These are phyloP conservation scores for Ramphastos sulfuratus DNA, from an alignment of 2,113 vertebrate species.

Conservation along the genomic window DNA sequence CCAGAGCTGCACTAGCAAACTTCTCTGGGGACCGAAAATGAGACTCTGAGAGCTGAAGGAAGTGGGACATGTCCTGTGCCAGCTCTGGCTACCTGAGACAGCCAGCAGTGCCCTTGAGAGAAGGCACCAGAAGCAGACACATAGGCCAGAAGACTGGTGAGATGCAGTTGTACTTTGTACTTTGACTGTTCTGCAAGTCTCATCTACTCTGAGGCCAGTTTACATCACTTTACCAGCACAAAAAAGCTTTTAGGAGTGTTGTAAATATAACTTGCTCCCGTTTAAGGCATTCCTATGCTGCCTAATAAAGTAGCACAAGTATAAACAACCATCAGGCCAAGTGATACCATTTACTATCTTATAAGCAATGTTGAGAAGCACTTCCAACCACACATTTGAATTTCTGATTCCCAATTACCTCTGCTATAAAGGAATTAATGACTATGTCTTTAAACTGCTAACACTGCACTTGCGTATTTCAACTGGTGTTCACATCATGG, in stretches of 20 bases:
- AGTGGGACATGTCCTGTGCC: accelerated
- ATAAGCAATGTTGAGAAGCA: neutral
- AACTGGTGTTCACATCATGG: accelerated
- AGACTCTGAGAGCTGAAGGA: neutral
- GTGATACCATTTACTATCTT: neutral
- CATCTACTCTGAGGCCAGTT: neutral
- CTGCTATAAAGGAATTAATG: neutral
- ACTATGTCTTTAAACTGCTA: neutral
- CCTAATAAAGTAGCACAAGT: neutral
- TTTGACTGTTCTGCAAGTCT: neutral
- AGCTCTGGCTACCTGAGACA: neutral
- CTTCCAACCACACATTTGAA: neutral
- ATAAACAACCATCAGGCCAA: neutral
- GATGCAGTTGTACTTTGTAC: neutral
- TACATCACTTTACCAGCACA: neutral
- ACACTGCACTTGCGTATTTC: neutral
- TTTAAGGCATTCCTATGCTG: neutral
- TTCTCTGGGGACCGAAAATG: neutral
- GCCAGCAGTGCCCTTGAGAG: neutral
- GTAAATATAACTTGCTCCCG: neutral
- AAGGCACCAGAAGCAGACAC: neutral
- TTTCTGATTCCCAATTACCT: neutral
- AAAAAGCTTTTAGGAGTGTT: neutral
- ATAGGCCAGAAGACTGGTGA: neutral
- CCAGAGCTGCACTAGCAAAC: neutral